Evolutionary conservation across 2,888 invertebrate genomes (phyloP).

Genomic region (Stratiomys singularior): DNA sequence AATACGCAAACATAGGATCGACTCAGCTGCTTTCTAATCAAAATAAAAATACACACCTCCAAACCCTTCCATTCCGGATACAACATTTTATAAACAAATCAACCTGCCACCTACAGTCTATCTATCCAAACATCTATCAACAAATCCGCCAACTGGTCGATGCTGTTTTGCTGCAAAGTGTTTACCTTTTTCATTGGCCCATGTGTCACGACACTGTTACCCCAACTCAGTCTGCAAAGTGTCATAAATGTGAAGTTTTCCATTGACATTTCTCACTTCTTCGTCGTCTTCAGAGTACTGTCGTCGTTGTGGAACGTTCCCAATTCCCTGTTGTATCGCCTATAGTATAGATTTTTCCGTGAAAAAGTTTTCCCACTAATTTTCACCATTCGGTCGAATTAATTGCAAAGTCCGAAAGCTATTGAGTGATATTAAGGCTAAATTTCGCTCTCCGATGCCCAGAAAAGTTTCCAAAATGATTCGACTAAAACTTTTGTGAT

Average conservation of each 20-base stretch:
- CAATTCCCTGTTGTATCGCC: neutral
- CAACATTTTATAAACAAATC: neutral
- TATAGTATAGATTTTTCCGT: conserved; percentile 9
- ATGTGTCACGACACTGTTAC: neutral
- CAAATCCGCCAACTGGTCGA: conserved; percentile 22
- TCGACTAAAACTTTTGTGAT: conserved; percentile 49
- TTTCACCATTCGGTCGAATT: neutral
- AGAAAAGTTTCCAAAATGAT: conserved; percentile 43
- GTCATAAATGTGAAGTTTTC: conserved; percentile 43
- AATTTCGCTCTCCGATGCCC: conserved; percentile 9
- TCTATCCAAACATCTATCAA: neutral
- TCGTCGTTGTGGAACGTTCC: neutral
- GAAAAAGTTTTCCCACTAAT: conserved; percentile 6
- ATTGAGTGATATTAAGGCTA: neutral
- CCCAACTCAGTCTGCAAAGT: conserved; percentile 24
- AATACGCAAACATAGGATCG: too few relatives aligned
- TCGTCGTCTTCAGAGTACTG: conserved; percentile 9
- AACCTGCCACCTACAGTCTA: neutral
- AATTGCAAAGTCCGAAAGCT: neutral
- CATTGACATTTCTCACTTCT: conserved; percentile 40
- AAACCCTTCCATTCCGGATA: neutral
- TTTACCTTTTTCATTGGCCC: conserved; percentile 42
- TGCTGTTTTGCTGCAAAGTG: neutral
- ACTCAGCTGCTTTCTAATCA: too few relatives aligned
- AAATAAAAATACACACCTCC: too few relatives aligned